phyloP scores from a whole-genome alignment of 2,797 vertebrate genomes.

The Cheirogaleus major region DNA sequence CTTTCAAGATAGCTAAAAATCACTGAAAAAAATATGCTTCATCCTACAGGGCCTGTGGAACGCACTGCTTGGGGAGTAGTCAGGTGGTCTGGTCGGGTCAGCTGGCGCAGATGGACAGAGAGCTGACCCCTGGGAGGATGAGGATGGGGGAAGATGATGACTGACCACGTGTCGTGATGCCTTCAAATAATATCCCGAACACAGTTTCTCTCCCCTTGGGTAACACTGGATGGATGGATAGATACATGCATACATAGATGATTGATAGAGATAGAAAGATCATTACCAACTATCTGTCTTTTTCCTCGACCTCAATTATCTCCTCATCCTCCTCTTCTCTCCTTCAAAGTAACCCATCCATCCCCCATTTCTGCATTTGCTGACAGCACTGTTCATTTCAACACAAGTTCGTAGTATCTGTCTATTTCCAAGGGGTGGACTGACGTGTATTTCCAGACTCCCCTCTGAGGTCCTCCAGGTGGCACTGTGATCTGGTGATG shows the following conservation, averaged over 20 bases:
- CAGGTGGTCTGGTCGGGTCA: neutral
- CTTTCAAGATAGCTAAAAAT: neutral
- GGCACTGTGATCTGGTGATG: too few species aligned
- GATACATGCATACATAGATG: neutral
- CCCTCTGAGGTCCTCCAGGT: neutral
- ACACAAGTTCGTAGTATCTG: neutral
- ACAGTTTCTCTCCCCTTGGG: neutral
- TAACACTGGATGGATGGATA: neutral
- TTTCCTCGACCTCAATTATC: neutral
- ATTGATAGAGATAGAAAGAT: neutral
- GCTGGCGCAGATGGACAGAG: neutral
- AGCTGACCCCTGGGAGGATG: neutral
- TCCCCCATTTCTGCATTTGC: neutral
- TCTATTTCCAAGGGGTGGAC: neutral
- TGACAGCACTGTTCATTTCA: neutral
- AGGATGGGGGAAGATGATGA: neutral
- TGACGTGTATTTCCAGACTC: neutral
- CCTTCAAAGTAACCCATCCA: neutral
- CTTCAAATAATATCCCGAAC: neutral
- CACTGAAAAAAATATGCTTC: neutral
- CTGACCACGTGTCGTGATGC: neutral
- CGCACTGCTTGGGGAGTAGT: neutral
- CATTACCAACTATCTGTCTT: neutral
- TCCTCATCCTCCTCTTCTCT: neutral
- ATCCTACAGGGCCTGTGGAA: neutral